Evolutionary conservation across 2,888 invertebrate species (phyloP).

Genomic region (Melanophora roralis): DNA sequence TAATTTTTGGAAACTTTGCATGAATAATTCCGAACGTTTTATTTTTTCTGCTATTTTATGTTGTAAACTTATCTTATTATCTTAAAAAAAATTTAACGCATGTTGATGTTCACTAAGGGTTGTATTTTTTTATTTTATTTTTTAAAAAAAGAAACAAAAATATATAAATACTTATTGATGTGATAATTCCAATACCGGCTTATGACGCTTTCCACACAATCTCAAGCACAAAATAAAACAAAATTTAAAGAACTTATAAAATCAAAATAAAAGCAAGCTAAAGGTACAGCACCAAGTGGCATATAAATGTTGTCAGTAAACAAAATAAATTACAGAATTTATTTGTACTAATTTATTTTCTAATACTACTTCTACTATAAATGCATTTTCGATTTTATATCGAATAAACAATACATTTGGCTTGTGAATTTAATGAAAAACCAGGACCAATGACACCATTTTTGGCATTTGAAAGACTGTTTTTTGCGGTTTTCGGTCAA

Average conservation of each 20-base stretch:
- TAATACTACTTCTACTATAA: slow-evolving; percentile 43
- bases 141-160: slow-evolving; percentile 59
- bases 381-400: slow-evolving; percentile 10
- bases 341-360: slow-evolving; percentile 25
- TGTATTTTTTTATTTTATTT: slow-evolving; percentile 3
- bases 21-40: background rate
- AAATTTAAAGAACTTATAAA: slow-evolving; percentile 48
- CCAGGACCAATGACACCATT: slow-evolving; percentile 85
- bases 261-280: slow-evolving; percentile 54
- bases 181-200: slow-evolving; percentile 66
- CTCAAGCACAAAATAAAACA: slow-evolving; percentile 45
- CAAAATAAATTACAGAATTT: slow-evolving; percentile 4
- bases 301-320: slow-evolving; percentile 33
- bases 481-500: slow-evolving; percentile 98
- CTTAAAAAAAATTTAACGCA: slow-evolving; percentile 64
- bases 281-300: slow-evolving; percentile 52
- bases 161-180: slow-evolving; percentile 39
- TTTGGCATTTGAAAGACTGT: slow-evolving; percentile 97
- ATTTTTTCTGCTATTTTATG: slow-evolving; percentile 27
- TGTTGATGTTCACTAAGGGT: slow-evolving; percentile 69
- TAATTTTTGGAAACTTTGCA: background rate
- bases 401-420: slow-evolving; percentile 11
- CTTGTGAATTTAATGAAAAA: slow-evolving; percentile 49
- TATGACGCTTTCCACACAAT: slow-evolving; percentile 69
- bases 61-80: slow-evolving; percentile 10